Evolutionary conservation across 2,797 vertebrate genomes (phyloP).

Genomic region (Odontamblyopus lacepedii): DNA sequence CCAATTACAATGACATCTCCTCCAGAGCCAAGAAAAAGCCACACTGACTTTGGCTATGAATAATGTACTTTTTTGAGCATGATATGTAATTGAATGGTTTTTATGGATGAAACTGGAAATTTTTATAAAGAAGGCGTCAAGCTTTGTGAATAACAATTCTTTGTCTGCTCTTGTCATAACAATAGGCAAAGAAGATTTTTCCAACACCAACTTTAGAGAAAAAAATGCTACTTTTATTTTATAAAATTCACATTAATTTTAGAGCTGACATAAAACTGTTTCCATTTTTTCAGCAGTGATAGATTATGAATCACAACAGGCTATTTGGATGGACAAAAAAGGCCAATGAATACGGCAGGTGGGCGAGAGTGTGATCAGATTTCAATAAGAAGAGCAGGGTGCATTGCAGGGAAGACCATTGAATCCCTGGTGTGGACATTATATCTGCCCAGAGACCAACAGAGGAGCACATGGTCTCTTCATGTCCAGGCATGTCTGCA

Average conservation of each 20-base stretch:
- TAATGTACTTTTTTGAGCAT: slow-evolving; percentile 28
- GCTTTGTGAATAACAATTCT: background rate
- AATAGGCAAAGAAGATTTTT: background rate
- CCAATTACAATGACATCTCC: slow-evolving; percentile 62
- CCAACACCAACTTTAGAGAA: background rate
- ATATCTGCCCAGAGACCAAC: slow-evolving; percentile 68
- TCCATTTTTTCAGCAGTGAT: background rate
- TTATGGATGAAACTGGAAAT: slow-evolving; percentile 12
- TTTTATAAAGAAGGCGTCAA: background rate
- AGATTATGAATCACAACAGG: background rate
- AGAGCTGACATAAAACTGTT: background rate
- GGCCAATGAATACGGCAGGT: slow-evolving; percentile 35
- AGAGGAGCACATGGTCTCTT: slow-evolving; percentile 39
- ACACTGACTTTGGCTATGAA: slow-evolving; percentile 53
- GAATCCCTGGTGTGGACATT: slow-evolving; percentile 32
- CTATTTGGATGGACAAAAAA: slow-evolving; percentile 1
- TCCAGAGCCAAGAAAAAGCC: slow-evolving; percentile 51
- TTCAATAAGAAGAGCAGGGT: slow-evolving; percentile 52
- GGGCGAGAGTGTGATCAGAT: slow-evolving; percentile 47
- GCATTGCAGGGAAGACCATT: slow-evolving; percentile 30
- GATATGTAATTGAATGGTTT: slow-evolving; percentile 23
- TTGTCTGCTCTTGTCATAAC: background rate
- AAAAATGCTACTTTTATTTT: background rate
- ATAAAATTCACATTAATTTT: background rate
- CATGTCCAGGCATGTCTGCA: slow-evolving; percentile 76